Conservation (phyloP, 2,113 vertebrate genomes). For the Perognathus longimembris region DNA sequence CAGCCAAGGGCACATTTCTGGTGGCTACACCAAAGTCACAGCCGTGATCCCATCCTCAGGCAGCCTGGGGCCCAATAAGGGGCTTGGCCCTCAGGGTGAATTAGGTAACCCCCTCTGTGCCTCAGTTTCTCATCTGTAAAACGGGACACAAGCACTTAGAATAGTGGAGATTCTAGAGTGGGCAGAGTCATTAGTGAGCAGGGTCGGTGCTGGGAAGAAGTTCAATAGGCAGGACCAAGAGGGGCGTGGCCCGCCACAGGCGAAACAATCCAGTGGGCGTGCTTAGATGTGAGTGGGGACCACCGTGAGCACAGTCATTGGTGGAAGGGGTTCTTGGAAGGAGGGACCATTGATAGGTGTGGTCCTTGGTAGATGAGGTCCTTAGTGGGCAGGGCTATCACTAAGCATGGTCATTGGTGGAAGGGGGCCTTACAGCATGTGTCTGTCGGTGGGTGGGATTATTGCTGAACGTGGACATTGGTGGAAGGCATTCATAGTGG, state of each 20-base stretch:
- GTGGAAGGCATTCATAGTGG: neutral
- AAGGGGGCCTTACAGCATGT: no score
- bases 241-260: no score
- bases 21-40: neutral
- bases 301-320: neutral
- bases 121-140: neutral
- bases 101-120: neutral
- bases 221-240: no score
- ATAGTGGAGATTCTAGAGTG: neutral
- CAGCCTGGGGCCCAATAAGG: neutral
- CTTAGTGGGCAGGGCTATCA: neutral
- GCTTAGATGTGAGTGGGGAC: no score
- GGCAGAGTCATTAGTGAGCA: neutral
- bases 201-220: no score
- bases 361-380: no score
- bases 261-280: no score
- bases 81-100: no score
- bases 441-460: neutral
- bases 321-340: neutral
- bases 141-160: neutral
- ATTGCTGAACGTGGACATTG: neutral
- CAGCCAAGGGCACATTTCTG: neutral
- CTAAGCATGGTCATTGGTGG: neutral
- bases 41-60: neutral
- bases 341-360: neutral